Percentiles rank a stretch among this genome's conserved stretches.
phyloP scores from a whole-genome alignment of 2,888 invertebrate genomes.

The Apamea crenata region DNA sequence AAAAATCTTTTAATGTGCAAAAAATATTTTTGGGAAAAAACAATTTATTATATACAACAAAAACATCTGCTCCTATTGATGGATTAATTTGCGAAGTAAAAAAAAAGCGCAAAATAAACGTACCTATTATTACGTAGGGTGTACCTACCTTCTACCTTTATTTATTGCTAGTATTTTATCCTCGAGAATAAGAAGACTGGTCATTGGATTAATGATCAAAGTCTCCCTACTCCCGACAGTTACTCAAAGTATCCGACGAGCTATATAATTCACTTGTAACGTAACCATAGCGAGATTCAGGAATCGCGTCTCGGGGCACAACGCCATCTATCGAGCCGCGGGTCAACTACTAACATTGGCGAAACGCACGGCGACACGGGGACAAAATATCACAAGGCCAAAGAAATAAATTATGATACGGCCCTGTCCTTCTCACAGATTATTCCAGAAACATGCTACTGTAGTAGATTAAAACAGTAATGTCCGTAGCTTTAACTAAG shows the following conservation, averaged over 20 bases:
- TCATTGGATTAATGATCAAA: neutral
- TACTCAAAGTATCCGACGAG: neutral
- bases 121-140: no score
- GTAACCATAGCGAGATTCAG: slow-evolving; percentile 35
- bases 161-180: neutral
- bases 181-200: slow-evolving; percentile 1
- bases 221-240: neutral
- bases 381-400: neutral
- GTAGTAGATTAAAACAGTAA: neutral
- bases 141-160: neutral
- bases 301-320: neutral
- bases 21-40: no score
- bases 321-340: slow-evolving; percentile 27
- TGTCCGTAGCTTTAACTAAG: neutral
- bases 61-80: neutral
- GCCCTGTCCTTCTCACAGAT: neutral
- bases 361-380: neutral
- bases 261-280: neutral
- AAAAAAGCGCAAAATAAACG: neutral
- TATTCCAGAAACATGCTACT: neutral
- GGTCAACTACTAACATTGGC: neutral
- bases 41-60: neutral
- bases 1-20: no score
- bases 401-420: neutral
- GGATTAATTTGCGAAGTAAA: neutral